phyloP scores from a whole-genome alignment of 2,113 vertebrate species.

The Meleagris gallopavo region DNA sequence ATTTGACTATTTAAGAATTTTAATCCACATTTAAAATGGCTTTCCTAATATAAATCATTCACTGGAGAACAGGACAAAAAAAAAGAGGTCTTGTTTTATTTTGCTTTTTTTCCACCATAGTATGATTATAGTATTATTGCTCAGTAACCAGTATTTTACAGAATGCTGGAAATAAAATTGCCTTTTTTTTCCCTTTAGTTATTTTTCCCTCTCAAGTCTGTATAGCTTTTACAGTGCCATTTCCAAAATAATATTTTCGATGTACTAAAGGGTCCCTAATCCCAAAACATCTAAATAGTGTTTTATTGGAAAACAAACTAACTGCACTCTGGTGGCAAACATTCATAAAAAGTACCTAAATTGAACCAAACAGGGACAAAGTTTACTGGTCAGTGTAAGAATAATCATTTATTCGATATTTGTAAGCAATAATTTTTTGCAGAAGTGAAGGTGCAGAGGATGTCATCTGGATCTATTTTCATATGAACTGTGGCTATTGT shows the following conservation, averaged over 20 bases:
- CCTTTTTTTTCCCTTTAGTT: background rate
- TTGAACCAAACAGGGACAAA: background rate
- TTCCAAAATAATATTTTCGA: conserved; percentile 33
- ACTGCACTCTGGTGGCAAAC: conserved; percentile 40
- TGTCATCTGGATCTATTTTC: background rate
- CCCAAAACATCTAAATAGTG: conserved; percentile 23
- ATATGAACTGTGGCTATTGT: background rate
- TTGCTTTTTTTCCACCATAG: background rate
- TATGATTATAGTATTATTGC: background rate
- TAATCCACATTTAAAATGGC: background rate
- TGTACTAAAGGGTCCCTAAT: conserved; percentile 22
- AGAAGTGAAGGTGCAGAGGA: background rate
- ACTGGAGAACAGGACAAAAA: background rate
- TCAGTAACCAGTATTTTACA: background rate
- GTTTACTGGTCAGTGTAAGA: background rate
- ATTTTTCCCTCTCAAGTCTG: background rate
- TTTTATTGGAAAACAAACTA: conserved; percentile 55
- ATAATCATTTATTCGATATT: conserved; percentile 10
- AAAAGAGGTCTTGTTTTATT: background rate
- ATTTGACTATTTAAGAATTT: background rate
- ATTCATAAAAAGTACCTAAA: conserved; percentile 38
- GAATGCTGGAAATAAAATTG: background rate
- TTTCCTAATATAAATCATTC: background rate
- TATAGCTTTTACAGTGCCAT: background rate
- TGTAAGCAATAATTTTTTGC: background rate